Evolutionary conservation across 2,113 vertebrate species (phyloP).

Genomic region (Callospermophilus lateralis): DNA sequence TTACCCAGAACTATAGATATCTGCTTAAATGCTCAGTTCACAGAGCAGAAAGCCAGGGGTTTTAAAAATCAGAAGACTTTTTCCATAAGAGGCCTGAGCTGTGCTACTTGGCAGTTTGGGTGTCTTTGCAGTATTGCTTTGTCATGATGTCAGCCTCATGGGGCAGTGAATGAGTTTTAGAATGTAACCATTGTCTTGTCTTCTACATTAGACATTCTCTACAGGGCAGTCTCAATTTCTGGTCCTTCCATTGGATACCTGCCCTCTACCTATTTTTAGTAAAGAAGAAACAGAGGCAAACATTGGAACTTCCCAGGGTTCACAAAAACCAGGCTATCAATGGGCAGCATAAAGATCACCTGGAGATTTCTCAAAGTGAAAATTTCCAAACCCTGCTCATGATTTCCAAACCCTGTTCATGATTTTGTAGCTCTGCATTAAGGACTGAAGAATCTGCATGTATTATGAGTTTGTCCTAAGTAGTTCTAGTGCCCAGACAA

Average conservation of each 20-base stretch:
- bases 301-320: background rate
- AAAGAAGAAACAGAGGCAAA: background rate
- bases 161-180: background rate
- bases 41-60: background rate
- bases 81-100: background rate
- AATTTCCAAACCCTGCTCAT: background rate
- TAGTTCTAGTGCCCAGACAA: background rate
- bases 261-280: background rate
- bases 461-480: background rate
- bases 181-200: background rate
- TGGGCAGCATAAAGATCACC: background rate
- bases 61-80: background rate
- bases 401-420: background rate
- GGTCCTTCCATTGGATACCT: background rate
- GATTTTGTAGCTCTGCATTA: background rate
- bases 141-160: background rate
- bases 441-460: background rate
- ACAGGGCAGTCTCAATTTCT: background rate
- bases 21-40: background rate
- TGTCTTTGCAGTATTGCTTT: background rate
- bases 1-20: background rate
- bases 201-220: background rate
- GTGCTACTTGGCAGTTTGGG: background rate
- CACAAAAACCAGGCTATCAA: background rate
- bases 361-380: background rate